These are phyloP conservation scores for Atta texana DNA, from an alignment of 1,140 invertebrate species.

Conservation along the genomic window DNA sequence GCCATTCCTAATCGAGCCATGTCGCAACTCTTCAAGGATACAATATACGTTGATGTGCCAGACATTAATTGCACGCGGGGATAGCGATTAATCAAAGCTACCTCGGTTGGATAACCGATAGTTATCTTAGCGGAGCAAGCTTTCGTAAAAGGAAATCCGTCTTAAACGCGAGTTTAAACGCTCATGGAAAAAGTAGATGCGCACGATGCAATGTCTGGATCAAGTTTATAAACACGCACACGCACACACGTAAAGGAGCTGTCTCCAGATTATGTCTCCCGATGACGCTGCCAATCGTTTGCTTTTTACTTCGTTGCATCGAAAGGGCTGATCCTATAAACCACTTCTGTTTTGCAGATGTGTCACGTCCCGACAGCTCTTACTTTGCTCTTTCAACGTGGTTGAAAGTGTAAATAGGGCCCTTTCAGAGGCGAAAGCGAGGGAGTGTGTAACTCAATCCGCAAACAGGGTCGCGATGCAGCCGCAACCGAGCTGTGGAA, in stretches of 20 bases:
- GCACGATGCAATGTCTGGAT: slow-evolving; percentile 27
- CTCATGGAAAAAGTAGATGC: slow-evolving; percentile 50
- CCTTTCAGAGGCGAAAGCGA: slow-evolving; percentile 50
- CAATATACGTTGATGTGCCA: slow-evolving; percentile 17
- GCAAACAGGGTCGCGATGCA: slow-evolving; percentile 44
- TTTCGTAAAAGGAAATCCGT: slow-evolving; percentile 39
- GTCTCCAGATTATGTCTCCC: slow-evolving; percentile 45
- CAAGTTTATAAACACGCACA: neutral
- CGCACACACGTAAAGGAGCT: neutral
- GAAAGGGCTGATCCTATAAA: slow-evolving; percentile 10
- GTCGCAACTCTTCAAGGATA: slow-evolving; percentile 17
- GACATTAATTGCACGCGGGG: slow-evolving; percentile 49
- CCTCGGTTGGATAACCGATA: slow-evolving; percentile 8
- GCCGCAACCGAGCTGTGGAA: neutral
- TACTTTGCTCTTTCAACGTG: slow-evolving; percentile 10
- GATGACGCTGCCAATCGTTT: slow-evolving; percentile 39
- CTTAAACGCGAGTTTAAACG: slow-evolving; percentile 28
- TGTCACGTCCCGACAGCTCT: slow-evolving; percentile 56
- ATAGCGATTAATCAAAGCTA: slow-evolving; percentile 52
- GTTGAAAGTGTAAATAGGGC: slow-evolving; percentile 49
- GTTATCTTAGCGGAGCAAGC: slow-evolving; percentile 13
- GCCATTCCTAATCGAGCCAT: neutral
- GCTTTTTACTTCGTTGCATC: slow-evolving; percentile 39
- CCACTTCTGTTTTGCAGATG: slow-evolving; percentile 54
- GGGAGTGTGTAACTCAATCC: slow-evolving; percentile 51